phyloP scores from a whole-genome alignment of 2,797 vertebrate species.

The Echeneis naucrates region DNA sequence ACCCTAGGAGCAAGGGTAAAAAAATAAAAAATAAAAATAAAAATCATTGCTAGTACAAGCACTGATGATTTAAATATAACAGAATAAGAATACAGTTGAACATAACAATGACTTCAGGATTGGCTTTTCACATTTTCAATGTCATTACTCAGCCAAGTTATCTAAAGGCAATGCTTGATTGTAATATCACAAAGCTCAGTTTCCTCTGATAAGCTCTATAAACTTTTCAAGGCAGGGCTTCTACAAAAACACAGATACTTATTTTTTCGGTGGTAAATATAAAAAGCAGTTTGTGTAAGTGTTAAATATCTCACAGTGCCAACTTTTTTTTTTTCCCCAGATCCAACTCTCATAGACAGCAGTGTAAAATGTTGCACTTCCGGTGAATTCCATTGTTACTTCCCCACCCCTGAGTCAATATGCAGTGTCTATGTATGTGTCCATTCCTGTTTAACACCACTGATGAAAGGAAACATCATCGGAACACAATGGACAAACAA shows the following conservation, averaged over 20 bases:
- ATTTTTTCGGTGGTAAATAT: slow-evolving; percentile 1
- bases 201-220: slow-evolving; percentile 66
- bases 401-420: slow-evolving; percentile 10
- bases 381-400: slow-evolving; percentile 23
- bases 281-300: slow-evolving; percentile 7
- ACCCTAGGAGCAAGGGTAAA: slow-evolving; percentile 86
- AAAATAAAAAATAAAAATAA: no score
- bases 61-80: slow-evolving; percentile 7
- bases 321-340: slow-evolving; percentile 22
- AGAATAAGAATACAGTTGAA: slow-evolving; percentile 14
- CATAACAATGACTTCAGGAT: slow-evolving; percentile 29
- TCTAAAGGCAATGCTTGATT: slow-evolving; percentile 40
- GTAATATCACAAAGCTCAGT: slow-evolving; percentile 37
- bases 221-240: slow-evolving; percentile 39
- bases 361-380: slow-evolving; percentile 28
- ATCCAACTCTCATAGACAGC: slow-evolving; percentile 67
- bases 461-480: slow-evolving; percentile 42
- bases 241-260: slow-evolving; percentile 28
- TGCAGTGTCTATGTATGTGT: slow-evolving; percentile 9
- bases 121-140: slow-evolving; percentile 37
- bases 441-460: slow-evolving; percentile 13
- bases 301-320: slow-evolving; percentile 16
- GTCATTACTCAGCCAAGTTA: slow-evolving; percentile 19
- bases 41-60: slow-evolving; percentile 29
- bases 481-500: slow-evolving; percentile 20